Evolutionary conservation across 1,140 invertebrate genomes (phyloP).

Genomic region (Bombus affinis): DNA sequence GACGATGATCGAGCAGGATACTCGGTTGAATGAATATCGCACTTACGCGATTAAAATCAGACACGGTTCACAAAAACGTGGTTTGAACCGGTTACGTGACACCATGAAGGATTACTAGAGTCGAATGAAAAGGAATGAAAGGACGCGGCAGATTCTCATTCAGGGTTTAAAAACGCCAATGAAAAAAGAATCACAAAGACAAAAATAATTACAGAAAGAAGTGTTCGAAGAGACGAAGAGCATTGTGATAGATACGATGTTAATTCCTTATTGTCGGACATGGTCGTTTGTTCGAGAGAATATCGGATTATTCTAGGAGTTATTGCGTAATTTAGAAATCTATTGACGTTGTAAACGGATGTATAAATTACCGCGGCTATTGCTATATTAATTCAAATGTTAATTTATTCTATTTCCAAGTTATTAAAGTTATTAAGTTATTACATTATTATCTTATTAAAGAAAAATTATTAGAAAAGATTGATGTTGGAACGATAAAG

Average conservation of each 20-base stretch:
- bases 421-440: neutral
- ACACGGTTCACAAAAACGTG: neutral
- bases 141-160: neutral
- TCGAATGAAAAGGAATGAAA: neutral
- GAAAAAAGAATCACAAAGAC: neutral
- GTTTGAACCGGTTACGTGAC: slow-evolving; percentile 7
- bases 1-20: slow-evolving; percentile 14
- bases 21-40: neutral
- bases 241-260: too few relatives aligned
- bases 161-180: neutral
- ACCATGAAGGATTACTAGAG: neutral
- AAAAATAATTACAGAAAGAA: neutral
- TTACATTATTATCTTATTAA: neutral
- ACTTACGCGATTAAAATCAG: slow-evolving; percentile 25
- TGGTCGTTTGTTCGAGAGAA: neutral
- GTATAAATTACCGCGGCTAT: neutral
- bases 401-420: neutral
- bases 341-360: neutral
- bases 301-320: neutral
- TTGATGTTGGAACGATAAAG: neutral
- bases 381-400: neutral
- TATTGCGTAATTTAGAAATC: neutral
- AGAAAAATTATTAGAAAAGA: neutral
- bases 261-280: neutral
- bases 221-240: neutral